A percentile compares a stretch with the other conserved stretches of the same genome.
Evolutionary conservation across 2,113 vertebrate species (phyloP).

Genomic region (Caranx melampygus): DNA sequence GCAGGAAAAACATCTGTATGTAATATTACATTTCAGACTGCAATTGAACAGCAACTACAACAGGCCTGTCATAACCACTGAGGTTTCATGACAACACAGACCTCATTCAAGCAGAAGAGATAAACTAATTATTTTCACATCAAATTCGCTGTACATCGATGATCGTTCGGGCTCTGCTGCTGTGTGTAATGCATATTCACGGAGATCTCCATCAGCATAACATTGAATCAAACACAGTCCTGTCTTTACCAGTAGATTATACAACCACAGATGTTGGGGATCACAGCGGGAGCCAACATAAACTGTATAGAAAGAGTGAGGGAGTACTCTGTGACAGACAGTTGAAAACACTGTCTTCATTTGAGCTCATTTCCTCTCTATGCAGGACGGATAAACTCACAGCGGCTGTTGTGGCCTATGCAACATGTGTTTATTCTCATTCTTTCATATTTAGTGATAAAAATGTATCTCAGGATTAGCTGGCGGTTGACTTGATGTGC

Average conservation of each 20-base stretch:
- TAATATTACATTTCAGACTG: not conserved
- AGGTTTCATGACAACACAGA: not conserved
- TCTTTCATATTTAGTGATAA: slow-evolving; percentile 19
- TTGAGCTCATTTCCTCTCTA: slow-evolving; percentile 51
- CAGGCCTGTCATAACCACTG: not conserved
- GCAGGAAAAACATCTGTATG: not conserved
- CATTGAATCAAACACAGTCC: slow-evolving; percentile 29
- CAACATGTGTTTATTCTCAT: slow-evolving; percentile 52
- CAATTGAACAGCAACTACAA: not conserved
- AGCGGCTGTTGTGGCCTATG: not conserved
- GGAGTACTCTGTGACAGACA: slow-evolving; percentile 29
- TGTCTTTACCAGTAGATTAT: slow-evolving; percentile 35
- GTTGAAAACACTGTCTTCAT: slow-evolving; percentile 21
- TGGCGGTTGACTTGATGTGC: not conserved
- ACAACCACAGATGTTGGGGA: slow-evolving; percentile 55
- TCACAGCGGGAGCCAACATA: slow-evolving; percentile 47
- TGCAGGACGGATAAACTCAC: slow-evolving; percentile 40
- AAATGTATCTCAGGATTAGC: not conserved
- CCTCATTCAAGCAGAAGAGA: not conserved
- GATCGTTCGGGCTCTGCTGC: slow-evolving; percentile 11
- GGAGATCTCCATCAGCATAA: slow-evolving; percentile 19
- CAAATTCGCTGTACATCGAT: not conserved
- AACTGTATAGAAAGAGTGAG: slow-evolving; percentile 45
- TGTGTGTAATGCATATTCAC: slow-evolving; percentile 8
- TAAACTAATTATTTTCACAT: not conserved